Evolutionary conservation across 2,113 vertebrate genomes (phyloP), one percentile per base, ranked within the genome.

Genomic region (Antechinus stuartii): DNA sequence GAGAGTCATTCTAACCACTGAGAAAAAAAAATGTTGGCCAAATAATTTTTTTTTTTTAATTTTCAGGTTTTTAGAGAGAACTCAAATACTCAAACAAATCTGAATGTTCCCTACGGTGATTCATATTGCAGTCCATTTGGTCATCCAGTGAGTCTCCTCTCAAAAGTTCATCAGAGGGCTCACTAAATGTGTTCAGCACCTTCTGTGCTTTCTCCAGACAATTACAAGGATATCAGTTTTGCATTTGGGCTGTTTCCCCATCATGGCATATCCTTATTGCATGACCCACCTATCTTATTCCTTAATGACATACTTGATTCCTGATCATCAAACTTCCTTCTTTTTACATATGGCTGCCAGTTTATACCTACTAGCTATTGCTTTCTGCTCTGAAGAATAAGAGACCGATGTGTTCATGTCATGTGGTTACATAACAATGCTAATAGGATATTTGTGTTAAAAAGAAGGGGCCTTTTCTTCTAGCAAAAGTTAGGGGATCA

Each of bases 11-110:
- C 95, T 57, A 46, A 10, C 2, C 90, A 54, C 76, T 6, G 11
- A 56, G 61, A 56, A 91, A 96, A 92, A 53, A 35, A 84, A 76
- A 93, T 47, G 61, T 76, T 94, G 27, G 89, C 49, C 95, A 92
- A 76, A 84, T 84, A 84, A 84, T n/a, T 49, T 42, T 42, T 42
- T 42, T 52, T 53, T 94, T 52, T 22, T 22, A 26, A 55, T 96
- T 52, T 53, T 61, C 92, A 61, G 68, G 95, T 89, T 89, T 92
- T 42, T 92, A 93, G 56, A 92, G 68, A 57, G 89, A 91, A 92
- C 68, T 76, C 30, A 54, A 61, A 68, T 46, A 54, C 47, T 61
- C 27, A 49, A 93, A 94, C 2, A 93, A 91, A 92, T 92, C 91
- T 92, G n/a, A 1, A 84, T 23, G 19, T 22, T 23, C n/a, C n/a